phyloP scores from a whole-genome alignment of 2,797 vertebrate species.

The Apodemus agrarius region DNA sequence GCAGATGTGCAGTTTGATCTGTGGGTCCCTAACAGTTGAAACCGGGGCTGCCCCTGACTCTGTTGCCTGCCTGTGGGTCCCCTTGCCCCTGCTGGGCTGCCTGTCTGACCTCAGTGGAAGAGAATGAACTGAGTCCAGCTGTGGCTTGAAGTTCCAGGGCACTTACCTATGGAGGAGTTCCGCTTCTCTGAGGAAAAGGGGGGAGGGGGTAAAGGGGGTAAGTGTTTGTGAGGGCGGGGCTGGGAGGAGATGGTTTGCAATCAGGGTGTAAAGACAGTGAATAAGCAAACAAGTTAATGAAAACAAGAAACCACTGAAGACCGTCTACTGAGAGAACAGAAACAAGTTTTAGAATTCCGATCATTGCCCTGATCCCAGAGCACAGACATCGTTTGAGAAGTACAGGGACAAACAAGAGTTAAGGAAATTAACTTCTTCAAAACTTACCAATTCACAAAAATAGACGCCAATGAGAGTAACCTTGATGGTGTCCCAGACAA shows the following conservation, averaged over 20 bases:
- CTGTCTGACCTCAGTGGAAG: neutral
- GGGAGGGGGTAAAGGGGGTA: neutral
- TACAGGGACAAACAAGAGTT: neutral
- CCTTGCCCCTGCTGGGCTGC: neutral
- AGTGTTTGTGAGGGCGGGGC: neutral
- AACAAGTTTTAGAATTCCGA: neutral
- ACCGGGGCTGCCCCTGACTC: neutral
- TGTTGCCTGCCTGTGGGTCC: neutral
- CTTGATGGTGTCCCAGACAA: neutral
- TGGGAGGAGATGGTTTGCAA: neutral
- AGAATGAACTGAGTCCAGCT: neutral
- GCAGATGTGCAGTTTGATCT: neutral
- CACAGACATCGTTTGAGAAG: neutral
- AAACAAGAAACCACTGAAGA: neutral
- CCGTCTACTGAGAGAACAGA: neutral
- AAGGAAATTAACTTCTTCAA: neutral
- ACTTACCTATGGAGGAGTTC: neutral
- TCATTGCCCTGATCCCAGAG: neutral
- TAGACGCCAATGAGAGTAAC: neutral
- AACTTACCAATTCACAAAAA: neutral
- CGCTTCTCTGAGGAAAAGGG: neutral
- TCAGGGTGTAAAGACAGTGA: neutral
- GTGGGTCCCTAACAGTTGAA: neutral
- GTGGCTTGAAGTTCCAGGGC: neutral
- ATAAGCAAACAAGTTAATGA: neutral